A percentile compares a stretch with the other conserved stretches of the same genome.
phyloP scores from a whole-genome alignment of 2,888 invertebrate species.

The Archaeoteleia sp. region DNA sequence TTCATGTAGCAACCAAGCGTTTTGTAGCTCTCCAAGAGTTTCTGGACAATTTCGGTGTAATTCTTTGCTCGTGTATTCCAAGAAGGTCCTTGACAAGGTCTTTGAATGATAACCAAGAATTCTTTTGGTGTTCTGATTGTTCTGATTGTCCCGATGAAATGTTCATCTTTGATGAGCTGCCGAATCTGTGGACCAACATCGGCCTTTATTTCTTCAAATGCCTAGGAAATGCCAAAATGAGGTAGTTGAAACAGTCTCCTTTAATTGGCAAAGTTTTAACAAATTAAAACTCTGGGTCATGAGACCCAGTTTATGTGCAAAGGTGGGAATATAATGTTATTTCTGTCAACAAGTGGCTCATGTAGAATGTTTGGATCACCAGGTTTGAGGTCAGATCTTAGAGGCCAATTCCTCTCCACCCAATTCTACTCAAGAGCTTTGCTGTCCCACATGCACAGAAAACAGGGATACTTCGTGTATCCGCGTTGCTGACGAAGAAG shows the following conservation, averaged over 20 bases:
- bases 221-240: conserved; percentile 19
- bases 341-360: conserved; percentile 8
- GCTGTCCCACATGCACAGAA: conserved; percentile 41
- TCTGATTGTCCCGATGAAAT: no score
- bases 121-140: no score
- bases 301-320: conserved; percentile 29
- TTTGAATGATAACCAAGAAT: no score
- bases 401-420: neutral
- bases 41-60: no score
- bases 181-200: conserved; percentile 39
- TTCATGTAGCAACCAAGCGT: no score
- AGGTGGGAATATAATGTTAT: conserved; percentile 25
- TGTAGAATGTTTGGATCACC: conserved; percentile 25
- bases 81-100: no score
- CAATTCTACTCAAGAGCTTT: neutral
- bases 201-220: conserved; percentile 29
- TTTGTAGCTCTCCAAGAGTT: no score
- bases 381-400: neutral
- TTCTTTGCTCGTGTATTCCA: no score
- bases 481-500: conserved; percentile 39
- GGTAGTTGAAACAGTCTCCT: conserved; percentile 25
- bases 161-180: no score
- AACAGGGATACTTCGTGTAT: conserved; percentile 42
- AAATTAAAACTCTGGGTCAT: no score
- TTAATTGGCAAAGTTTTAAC: conserved; percentile 20